Evolutionary conservation across 2,113 vertebrate species (phyloP).

Genomic region (Anguilla japonica): DNA sequence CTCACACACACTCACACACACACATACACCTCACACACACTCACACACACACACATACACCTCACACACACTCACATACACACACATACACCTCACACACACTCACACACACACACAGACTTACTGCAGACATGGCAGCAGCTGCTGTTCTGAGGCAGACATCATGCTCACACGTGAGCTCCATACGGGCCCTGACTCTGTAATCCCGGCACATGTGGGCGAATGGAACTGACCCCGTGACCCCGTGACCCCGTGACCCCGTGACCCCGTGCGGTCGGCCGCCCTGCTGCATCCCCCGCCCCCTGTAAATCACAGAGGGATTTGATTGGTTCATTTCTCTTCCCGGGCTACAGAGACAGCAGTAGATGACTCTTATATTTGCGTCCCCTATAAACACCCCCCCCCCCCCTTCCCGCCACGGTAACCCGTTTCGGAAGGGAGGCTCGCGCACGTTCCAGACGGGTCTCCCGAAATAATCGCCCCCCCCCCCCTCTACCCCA

Average conservation of each 20-base stretch:
- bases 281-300: background rate
- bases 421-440: slow-evolving; percentile 38
- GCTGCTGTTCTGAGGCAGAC: slow-evolving; percentile 26
- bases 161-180: slow-evolving; percentile 30
- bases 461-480: slow-evolving; percentile 38
- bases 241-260: background rate
- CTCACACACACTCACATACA: too few relatives aligned
- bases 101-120: background rate
- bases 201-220: background rate
- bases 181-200: slow-evolving; percentile 6
- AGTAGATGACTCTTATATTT: slow-evolving; percentile 31
- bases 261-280: background rate
- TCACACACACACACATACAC: slow-evolving; percentile 3
- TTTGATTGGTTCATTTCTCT: background rate
- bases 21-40: too few relatives aligned
- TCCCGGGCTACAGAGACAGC: background rate
- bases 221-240: slow-evolving; percentile 18
- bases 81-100: too few relatives aligned
- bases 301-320: background rate
- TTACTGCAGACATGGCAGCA: slow-evolving; percentile 35
- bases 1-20: too few relatives aligned
- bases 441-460: background rate
- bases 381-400: slow-evolving; percentile 20
- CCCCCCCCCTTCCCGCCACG: slow-evolving; percentile 23
- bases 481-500: slow-evolving; percentile 21